Conservation (phyloP, 2,797 vertebrate species). For the Pangasius mekongensis region DNA sequence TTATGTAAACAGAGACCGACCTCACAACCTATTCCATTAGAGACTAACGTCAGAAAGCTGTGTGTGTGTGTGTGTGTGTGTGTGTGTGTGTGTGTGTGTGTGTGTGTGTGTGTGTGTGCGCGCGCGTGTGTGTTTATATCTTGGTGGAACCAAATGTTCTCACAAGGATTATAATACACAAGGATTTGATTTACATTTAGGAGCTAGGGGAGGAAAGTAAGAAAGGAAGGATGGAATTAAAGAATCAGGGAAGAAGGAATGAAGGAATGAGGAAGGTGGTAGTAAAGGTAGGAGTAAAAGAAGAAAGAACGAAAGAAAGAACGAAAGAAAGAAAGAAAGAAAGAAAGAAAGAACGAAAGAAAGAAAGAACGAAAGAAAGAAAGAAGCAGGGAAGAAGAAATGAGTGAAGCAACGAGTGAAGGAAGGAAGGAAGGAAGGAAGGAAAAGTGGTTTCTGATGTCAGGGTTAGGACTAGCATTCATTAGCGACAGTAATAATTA, state of each 20-base stretch:
- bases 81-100: background rate
- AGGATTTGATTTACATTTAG: background rate
- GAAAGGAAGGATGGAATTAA: background rate
- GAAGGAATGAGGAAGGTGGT: background rate
- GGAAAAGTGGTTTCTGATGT: background rate
- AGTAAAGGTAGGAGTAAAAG: background rate
- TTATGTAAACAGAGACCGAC: constrained; percentile 3
- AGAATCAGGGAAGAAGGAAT: background rate
- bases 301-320: background rate
- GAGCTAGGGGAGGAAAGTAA: background rate
- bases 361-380: background rate
- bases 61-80: background rate
- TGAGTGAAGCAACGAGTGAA: too few species aligned
- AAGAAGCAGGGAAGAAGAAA: too few species aligned
- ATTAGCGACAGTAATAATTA: background rate
- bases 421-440: too few species aligned
- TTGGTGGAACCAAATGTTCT: background rate
- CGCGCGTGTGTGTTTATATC: background rate
- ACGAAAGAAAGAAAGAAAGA: too few species aligned
- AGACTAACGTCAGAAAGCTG: constrained; percentile 1
- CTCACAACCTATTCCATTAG: constrained; percentile 5
- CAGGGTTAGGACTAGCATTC: background rate
- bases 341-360: background rate
- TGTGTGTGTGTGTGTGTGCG: background rate
- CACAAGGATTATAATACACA: background rate